These are phyloP conservation scores for Fistularia tabacaria DNA, from an alignment of 2,797 vertebrate genomes.

Conservation along the genomic window DNA sequence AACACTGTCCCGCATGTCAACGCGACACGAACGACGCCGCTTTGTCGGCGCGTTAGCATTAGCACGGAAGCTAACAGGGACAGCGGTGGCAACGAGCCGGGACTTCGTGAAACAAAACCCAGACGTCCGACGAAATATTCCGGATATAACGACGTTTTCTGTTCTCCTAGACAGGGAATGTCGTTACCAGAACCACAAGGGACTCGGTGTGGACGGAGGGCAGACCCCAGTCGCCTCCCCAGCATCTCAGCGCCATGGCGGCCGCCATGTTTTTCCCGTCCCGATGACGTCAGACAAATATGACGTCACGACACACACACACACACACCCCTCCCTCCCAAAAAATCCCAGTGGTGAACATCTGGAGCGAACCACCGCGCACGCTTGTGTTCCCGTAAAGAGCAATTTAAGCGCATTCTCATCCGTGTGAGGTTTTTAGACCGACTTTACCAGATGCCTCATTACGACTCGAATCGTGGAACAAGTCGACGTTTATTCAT, in stretches of 20 bases:
- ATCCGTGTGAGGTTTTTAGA: no score
- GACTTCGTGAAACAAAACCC: not conserved
- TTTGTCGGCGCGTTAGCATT: slow-evolving; percentile 12
- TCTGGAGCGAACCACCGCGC: no score
- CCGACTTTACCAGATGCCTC: no score
- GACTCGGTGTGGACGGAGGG: slow-evolving; percentile 91
- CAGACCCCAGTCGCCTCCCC: slow-evolving; percentile 92
- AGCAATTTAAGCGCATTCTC: no score
- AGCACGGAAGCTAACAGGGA: slow-evolving; percentile 56
- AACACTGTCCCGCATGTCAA: no score
- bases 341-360: no score
- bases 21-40: no score
- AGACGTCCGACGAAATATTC: not conserved
- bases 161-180: not conserved
- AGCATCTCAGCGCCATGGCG: slow-evolving; percentile 91
- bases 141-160: not conserved
- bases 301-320: slow-evolving; percentile 54
- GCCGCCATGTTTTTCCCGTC: slow-evolving; percentile 79
- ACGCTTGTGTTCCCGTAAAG: no score
- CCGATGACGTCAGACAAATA: slow-evolving; percentile 4
- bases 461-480: no score
- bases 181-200: slow-evolving; percentile 87
- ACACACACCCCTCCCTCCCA: no score
- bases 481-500: no score
- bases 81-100: not conserved